phyloP scores from a whole-genome alignment of 2,797 vertebrate species.

The Cheirogaleus major region DNA sequence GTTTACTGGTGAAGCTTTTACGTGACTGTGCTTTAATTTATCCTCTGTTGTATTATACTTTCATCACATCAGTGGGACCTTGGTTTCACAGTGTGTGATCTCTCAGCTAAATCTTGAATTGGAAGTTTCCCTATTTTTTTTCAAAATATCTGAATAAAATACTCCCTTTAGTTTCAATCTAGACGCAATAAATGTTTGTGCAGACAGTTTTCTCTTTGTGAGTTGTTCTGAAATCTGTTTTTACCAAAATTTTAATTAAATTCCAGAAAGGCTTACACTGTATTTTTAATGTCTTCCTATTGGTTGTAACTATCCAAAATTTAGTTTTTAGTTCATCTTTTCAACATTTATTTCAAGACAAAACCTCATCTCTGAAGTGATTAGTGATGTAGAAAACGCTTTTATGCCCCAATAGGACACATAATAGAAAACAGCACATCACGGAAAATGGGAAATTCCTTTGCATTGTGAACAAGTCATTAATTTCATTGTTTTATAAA shows the following conservation, averaged over 20 bases:
- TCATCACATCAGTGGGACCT: background rate
- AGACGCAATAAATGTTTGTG: background rate
- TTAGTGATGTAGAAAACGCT: background rate
- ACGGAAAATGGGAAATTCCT: background rate
- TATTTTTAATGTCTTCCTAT: background rate
- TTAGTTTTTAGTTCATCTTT: background rate
- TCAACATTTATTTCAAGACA: background rate
- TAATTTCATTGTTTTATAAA: background rate
- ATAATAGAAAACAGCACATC: background rate
- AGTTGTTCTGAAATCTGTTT: background rate
- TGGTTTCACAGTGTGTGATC: background rate
- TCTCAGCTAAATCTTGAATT: background rate
- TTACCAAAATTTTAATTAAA: background rate
- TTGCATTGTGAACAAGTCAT: background rate
- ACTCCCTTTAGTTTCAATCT: background rate
- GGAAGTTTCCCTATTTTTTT: background rate
- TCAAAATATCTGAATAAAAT: background rate
- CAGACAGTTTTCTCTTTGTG: background rate
- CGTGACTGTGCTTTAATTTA: background rate
- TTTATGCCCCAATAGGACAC: background rate
- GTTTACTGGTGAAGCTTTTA: background rate
- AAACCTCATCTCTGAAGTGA: background rate
- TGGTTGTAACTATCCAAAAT: background rate
- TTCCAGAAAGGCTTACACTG: background rate
- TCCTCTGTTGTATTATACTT: background rate